A percentile compares a stretch with the other conserved stretches of the same genome.
These are phyloP conservation scores for Drosophila aldrichi DNA, from an alignment of 2,888 invertebrate genomes.

Conservation along the genomic window DNA sequence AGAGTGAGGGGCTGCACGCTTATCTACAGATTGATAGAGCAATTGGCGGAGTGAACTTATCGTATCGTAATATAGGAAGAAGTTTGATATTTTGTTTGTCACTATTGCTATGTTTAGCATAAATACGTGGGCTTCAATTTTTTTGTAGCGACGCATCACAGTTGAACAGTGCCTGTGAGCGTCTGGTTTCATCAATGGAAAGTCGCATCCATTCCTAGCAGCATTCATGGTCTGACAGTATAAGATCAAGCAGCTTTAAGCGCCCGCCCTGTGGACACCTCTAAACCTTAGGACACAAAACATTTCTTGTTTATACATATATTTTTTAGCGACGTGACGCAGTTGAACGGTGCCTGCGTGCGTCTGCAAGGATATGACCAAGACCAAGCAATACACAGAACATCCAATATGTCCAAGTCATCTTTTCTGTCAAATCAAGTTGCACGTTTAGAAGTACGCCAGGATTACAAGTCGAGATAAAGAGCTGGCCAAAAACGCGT, in stretches of 20 bases:
- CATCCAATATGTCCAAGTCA: conserved; percentile 1
- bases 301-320: conserved; percentile 55
- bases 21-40: conserved; percentile 45
- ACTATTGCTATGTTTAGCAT: conserved; percentile 32
- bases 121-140: conserved; percentile 53
- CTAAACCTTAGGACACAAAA: conserved; percentile 51
- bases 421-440: conserved; percentile 13
- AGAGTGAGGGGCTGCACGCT: conserved; percentile 29
- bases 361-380: conserved; percentile 38
- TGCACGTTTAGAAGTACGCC: conserved; percentile 30
- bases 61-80: conserved; percentile 41
- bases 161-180: conserved; percentile 78
- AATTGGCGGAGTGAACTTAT: conserved; percentile 17
- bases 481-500: conserved; percentile 44
- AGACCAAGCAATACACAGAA: conserved; percentile 22
- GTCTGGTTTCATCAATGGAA: conserved; percentile 38
- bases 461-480: conserved; percentile 24
- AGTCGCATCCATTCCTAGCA: conserved; percentile 11
- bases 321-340: conserved; percentile 56
- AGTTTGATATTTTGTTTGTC: conserved; percentile 59
- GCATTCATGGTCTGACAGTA: not conserved
- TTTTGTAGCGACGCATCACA: conserved; percentile 74
- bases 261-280: conserved; percentile 16
- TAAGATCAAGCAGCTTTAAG: conserved; percentile 21
- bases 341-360: conserved; percentile 64